A percentile compares a stretch with the other conserved stretches of the same genome.
Evolutionary conservation across 2,797 vertebrate species (phyloP).

Genomic region (Anolis apletophallus): DNA sequence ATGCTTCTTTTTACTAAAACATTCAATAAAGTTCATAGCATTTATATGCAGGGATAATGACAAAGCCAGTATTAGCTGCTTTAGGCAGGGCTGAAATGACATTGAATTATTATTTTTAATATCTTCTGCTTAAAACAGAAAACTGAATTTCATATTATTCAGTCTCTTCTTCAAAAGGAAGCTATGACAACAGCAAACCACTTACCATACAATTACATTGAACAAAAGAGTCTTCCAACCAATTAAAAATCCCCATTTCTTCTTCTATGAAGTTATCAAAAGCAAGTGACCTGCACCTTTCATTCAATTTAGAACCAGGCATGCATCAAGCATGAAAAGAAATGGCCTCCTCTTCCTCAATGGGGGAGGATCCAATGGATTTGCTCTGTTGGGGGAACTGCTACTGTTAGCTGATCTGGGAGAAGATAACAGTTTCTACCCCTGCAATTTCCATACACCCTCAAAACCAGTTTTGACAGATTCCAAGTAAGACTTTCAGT

Average conservation of each 20-base stretch:
- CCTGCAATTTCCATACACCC: not conserved
- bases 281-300: conserved; percentile 22
- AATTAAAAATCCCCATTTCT: conserved; percentile 20
- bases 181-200: conserved; percentile 51
- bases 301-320: conserved; percentile 25
- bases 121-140: conserved; percentile 5
- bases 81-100: conserved; percentile 18
- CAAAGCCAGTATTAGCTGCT: conserved; percentile 31
- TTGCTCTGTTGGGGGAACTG: not conserved
- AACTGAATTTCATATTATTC: conserved; percentile 40
- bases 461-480: no score
- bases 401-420: not conserved
- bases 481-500: no score
- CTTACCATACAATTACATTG: conserved; percentile 42
- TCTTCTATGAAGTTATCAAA: conserved; percentile 29
- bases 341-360: conserved; percentile 26
- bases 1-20: conserved; percentile 23
- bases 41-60: conserved; percentile 12
- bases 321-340: conserved; percentile 34
- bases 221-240: not conserved
- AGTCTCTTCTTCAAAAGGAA: conserved; percentile 33
- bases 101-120: conserved; percentile 36
- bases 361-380: not conserved
- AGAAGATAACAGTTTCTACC: not conserved
- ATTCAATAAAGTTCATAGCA: conserved; percentile 5